Conservation (phyloP, 1,140 invertebrate species). For the Parapsyche elsis region DNA sequence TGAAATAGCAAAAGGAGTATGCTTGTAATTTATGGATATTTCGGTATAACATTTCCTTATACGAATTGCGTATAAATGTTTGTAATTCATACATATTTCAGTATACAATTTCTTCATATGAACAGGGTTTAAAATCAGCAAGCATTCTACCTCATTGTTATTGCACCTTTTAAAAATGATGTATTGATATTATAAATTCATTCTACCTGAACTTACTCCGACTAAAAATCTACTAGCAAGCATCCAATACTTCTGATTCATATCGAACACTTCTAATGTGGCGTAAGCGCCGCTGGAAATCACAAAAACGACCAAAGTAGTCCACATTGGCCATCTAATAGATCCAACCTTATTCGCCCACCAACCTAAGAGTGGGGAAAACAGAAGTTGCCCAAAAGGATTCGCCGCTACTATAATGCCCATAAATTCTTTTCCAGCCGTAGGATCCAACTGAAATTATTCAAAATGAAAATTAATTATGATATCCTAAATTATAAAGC, state of each 20-base stretch:
- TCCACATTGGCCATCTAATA: constrained; percentile 77
- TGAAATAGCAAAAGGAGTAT: no score
- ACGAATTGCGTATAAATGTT: no score
- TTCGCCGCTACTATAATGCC: constrained; percentile 88
- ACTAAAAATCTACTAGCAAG: constrained; percentile 81
- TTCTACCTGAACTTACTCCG: constrained; percentile 85
- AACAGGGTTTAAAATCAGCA: no score
- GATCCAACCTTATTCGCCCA: constrained; percentile 82
- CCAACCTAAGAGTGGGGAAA: constrained; percentile 87
- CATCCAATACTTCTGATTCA: constrained; percentile 77
- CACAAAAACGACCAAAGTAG: constrained; percentile 79
- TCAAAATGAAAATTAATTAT: constrained; percentile 21
- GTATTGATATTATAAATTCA: neutral
- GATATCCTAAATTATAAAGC: neutral
- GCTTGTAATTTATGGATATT: no score
- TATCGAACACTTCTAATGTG: constrained; percentile 75
- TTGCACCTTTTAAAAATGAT: neutral
- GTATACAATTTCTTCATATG: no score
- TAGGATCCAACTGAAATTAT: constrained; percentile 78
- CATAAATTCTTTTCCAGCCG: constrained; percentile 83
- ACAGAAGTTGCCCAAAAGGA: constrained; percentile 88
- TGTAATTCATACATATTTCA: no score
- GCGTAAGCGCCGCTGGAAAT: constrained; percentile 83
- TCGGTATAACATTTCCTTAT: no score
- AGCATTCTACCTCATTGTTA: no score